These are phyloP conservation scores for Corythornis cristatus DNA, from an alignment of 2,113 vertebrate species.

Conservation along the genomic window DNA sequence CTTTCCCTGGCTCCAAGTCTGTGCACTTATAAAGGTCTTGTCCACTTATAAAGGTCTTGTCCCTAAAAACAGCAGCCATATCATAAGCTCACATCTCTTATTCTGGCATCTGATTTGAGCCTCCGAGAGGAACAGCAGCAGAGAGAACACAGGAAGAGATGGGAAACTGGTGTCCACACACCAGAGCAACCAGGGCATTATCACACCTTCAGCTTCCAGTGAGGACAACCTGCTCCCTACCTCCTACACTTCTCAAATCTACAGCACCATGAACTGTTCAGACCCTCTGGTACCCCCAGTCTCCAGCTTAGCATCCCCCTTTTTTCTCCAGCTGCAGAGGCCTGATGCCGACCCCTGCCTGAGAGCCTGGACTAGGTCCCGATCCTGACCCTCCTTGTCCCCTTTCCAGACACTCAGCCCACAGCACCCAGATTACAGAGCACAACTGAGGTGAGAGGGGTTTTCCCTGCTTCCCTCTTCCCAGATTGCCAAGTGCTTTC, in stretches of 20 bases:
- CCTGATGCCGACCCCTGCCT: neutral
- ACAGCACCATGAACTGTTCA: neutral
- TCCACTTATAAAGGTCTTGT: neutral
- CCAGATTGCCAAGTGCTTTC: neutral
- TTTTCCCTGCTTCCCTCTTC: constrained; percentile 11
- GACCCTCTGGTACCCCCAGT: neutral
- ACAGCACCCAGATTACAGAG: neutral
- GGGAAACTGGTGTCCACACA: neutral
- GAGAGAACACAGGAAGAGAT: neutral
- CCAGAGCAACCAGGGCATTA: neutral
- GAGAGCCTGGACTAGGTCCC: rapidly evolving
- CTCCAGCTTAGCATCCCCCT: neutral
- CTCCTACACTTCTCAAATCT: neutral
- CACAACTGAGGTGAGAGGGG: neutral
- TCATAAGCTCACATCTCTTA: neutral
- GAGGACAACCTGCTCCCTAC: neutral
- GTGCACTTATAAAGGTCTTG: neutral
- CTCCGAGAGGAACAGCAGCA: neutral
- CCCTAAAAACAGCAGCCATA: rapidly evolving
- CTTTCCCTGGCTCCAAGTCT: neutral
- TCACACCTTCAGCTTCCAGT: neutral
- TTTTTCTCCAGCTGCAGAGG: neutral
- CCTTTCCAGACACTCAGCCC: neutral
- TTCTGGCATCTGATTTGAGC: neutral
- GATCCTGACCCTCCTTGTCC: neutral